Conservation (phyloP, 2,797 vertebrate species). For the Gambelia wislizenii region DNA sequence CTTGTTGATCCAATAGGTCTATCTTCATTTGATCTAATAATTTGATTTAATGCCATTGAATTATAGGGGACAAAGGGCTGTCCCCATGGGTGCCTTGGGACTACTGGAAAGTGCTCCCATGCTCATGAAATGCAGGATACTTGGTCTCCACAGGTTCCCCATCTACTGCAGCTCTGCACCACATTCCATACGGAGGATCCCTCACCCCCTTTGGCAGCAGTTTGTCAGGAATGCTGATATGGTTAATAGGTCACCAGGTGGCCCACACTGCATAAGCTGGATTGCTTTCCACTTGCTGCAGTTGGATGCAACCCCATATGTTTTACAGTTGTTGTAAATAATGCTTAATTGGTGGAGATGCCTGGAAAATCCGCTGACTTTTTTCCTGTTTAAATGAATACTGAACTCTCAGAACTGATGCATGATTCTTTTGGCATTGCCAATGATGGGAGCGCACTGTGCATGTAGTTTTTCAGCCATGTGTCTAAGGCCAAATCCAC, state of each 20-base stretch:
- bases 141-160: neutral
- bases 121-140: neutral
- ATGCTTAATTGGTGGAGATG: constrained; percentile 1
- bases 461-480: constrained; percentile 28
- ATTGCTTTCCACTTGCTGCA: neutral
- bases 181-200: neutral
- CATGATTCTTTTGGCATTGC: neutral
- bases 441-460: neutral
- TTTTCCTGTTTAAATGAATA: neutral
- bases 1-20: no score
- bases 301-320: neutral
- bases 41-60: neutral
- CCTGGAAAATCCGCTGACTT: constrained; percentile 24
- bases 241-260: neutral
- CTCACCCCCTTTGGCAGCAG: neutral
- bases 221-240: neutral
- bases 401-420: neutral
- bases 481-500: no score
- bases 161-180: neutral
- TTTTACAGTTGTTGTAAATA: neutral
- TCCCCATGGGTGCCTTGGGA: no score
- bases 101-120: neutral
- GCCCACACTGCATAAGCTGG: neutral
- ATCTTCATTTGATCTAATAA: no score
- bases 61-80: neutral